Percentiles rank a stretch among this genome's conserved stretches.
These are phyloP conservation scores for Solen grandis DNA, from an alignment of 1,140 invertebrate species.

Conservation along the genomic window DNA sequence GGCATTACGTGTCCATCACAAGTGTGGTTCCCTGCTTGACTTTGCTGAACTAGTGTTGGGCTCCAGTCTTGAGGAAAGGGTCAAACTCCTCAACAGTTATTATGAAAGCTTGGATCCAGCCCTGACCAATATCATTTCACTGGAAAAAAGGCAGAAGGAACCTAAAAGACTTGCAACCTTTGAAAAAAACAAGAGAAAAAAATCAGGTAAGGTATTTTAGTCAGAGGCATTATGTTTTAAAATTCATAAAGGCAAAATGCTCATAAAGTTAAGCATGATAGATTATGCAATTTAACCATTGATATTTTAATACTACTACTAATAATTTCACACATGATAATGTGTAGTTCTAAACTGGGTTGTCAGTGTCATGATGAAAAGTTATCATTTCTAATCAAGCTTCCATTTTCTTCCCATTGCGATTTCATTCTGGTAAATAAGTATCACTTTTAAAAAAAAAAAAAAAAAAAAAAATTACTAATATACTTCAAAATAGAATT, in stretches of 20 bases:
- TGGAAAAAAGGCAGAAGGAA: not conserved
- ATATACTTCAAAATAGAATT: too few relatives aligned
- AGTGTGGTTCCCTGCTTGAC: conserved; percentile 21
- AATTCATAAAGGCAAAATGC: not conserved
- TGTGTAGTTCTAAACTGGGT: too few relatives aligned
- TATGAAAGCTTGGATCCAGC: conserved; percentile 20
- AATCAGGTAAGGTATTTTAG: not conserved
- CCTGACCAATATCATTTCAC: not conserved
- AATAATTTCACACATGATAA: too few relatives aligned
- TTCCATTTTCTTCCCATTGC: too few relatives aligned
- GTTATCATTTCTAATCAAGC: too few relatives aligned
- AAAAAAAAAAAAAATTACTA: too few relatives aligned
- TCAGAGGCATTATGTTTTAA: not conserved
- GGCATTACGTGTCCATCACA: conserved; percentile 10
- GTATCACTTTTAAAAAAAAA: too few relatives aligned
- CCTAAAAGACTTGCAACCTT: too few relatives aligned
- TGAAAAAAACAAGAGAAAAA: not conserved
- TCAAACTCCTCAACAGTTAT: conserved; percentile 16
- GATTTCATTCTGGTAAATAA: too few relatives aligned
- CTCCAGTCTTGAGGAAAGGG: conserved; percentile 22
- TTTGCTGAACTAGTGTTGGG: conserved; percentile 27
- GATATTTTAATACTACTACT: not conserved
- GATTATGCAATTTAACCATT: not conserved
- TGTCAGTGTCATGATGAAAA: too few relatives aligned
- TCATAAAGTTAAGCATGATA: not conserved